Evolutionary conservation across 1,140 invertebrate species (phyloP), one percentile per base, ranked within the genome.

Genomic region (Meteorus sp.): DNA sequence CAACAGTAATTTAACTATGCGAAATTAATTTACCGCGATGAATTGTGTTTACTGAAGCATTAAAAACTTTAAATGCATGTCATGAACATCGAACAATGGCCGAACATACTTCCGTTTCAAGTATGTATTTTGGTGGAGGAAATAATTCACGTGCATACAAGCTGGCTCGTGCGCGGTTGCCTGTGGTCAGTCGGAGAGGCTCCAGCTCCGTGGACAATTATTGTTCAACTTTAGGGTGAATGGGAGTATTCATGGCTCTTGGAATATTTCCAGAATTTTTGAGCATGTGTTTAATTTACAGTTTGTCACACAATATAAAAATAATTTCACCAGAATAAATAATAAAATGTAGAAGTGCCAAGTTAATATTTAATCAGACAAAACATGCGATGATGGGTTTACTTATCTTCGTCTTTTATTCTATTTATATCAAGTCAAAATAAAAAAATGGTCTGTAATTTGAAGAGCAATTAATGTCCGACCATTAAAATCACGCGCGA

Each of bases 141-240:
- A 47, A 47, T 47, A 47, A 47, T 47, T 47, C 44, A 47, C 22
- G 44, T 22, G 13, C 25, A n/a, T 22, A 47, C 41, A 44, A 47
- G 44, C 44, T 47, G 44, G 44, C 44, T 27, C 8, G 44, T 20
- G 44, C 5, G 39, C n/a, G n/a, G n/a, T n/a, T n/a, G n/a, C 27
- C 27, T 47, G 44, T 20, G 44, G 44, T 47, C 44, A 47, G 22
- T 22, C 44, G 4, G 23, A 47, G 23, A n/a, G 19, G 44, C 19
- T 20, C 5, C 6, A 22, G 7, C 19, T 22, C 44, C 3, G 35
- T n/a, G 8, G 19, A 47, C 19, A 20, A 47, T 47, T 47, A 47
- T 47, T 47, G 25, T 47, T 47, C 25, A 47, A 47, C 20, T 47
- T 23, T 47, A 22, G 25, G 44, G 44, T 23, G 44, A 13, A 20